Evolutionary conservation across 1,140 invertebrate species (phyloP).

Genomic region (Leptinotarsa lineolata): DNA sequence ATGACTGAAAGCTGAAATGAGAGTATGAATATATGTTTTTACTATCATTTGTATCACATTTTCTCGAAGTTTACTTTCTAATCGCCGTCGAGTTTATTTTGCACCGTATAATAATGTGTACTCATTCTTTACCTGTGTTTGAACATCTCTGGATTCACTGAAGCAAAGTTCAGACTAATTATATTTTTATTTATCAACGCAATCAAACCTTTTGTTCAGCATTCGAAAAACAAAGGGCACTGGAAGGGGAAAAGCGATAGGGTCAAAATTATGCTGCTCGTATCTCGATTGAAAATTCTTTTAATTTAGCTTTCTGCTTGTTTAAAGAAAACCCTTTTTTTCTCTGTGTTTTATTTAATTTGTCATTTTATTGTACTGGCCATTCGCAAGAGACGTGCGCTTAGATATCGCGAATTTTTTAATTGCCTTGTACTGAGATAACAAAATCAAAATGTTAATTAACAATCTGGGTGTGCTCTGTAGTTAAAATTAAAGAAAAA

Average conservation of each 20-base stretch:
- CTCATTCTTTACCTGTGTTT: neutral
- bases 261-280: slow-evolving; percentile 29
- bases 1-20: too few relatives aligned
- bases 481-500: slow-evolving; percentile 53
- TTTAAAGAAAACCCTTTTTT: slow-evolving; percentile 47
- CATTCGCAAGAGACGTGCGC: slow-evolving; percentile 43
- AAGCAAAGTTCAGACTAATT: slow-evolving; percentile 12
- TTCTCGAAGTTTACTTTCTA: too few relatives aligned
- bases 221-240: slow-evolving; percentile 18
- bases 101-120: too few relatives aligned
- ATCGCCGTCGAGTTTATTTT: too few relatives aligned
- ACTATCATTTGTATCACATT: too few relatives aligned
- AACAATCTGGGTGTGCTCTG: slow-evolving; percentile 52
- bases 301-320: slow-evolving; percentile 33
- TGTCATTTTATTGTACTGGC: slow-evolving; percentile 51
- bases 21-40: too few relatives aligned
- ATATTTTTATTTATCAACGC: slow-evolving; percentile 32
- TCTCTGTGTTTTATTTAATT: slow-evolving; percentile 49
- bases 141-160: neutral
- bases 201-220: slow-evolving; percentile 28
- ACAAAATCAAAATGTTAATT: slow-evolving; percentile 56
- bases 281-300: slow-evolving; percentile 34
- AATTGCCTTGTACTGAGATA: slow-evolving; percentile 53
- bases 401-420: slow-evolving; percentile 52
- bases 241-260: slow-evolving; percentile 23